Evolutionary conservation across 2,113 vertebrate genomes (phyloP), one percentile per base, ranked within the genome.

Genomic region (Cyanoliseus patagonus): DNA sequence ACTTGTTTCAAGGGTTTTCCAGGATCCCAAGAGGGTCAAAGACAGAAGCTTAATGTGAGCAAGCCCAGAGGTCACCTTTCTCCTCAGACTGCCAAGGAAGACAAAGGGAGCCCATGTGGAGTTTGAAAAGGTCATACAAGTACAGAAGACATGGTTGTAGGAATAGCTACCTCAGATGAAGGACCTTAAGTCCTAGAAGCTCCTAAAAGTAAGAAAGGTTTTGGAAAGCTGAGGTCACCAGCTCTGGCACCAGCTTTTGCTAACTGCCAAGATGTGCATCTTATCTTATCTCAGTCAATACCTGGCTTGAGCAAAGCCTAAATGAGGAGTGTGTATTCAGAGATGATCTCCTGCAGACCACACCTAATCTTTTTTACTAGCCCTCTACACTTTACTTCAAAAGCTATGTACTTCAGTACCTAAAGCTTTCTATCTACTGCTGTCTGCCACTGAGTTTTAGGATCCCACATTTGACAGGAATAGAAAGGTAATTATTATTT

Each of bases 71-170:
- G 35, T 28, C 22, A 12, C 10, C 23, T 19, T 42, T 11, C 42
- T 67, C 8, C 49, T 25, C n/a, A 51, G 75, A 31, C 2, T 67
- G 9, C 4, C 10, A 33, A 39, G 17, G 23, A 78, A 77, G 14
- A 53, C 9, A 59, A 83, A 63, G 6, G 11, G 16, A 68, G 1
- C 10, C 6, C 28, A 44, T 0, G 2, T 28, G 9, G 13, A 6
- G 17, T 24, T 84, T 13, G 9, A 20, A 88, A 88, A 67, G 35
- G 22, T 51, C 11, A 27, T 11, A 41, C 16, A 51, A 15, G 12
- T 17, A n/a, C 12, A 68, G 42, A 47, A 47, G 18, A 35, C 2
- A 2, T 8, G 11, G 12, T 5, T 77, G 22, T 37, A 18, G 9
- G 33, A 68, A 49, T 7, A 94, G 9, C 30, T 76, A 17, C 19